Evolutionary conservation across 2,888 invertebrate genomes (phyloP), one percentile per base, ranked within the genome.

Genomic region (Anagyrus pseudococci): DNA sequence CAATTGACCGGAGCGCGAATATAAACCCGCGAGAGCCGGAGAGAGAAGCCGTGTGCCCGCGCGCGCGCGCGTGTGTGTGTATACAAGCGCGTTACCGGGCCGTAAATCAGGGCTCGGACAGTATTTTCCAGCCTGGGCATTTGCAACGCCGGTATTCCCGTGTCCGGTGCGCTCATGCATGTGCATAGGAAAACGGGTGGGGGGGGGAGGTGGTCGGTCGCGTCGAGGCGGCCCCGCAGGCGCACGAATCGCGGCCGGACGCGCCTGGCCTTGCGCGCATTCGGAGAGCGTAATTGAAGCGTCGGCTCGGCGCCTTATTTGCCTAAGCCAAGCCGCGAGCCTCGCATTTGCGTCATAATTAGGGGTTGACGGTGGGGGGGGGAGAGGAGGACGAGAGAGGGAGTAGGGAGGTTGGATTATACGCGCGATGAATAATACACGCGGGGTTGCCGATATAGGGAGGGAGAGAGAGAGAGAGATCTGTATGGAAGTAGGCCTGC

Each of bases 341-440:
- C 61, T 61, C 58, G 44, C 64, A 65, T 65, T 65, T 65, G 61
- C 61, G 61, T 65, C 54, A 55, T 61, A 65, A 65, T 65, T 65
- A 65, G 46, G 43, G 25, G 54, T n/a, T 44, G 29, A 49, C 40
- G 46, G 47, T 43, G 17, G 13, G 20, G 40, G 29, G 3, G 22
- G 17, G 37, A 22, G 50, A 17, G 44, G 20, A 49, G 55, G 46
- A 59, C 59, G 4, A 13, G 8, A 37, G 33, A n/a, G n/a, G n/a
- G n/a, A n/a, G n/a, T n/a, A n/a, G n/a, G 41, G 41, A 4, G 17
- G 15, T n/a, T 4, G 41, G 17, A 20, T 13, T 13, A 46, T 46
- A 20, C 8, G 8, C 23, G 46, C 4, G 8, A 61, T 65, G 61
- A 61, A 65, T 65, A 65, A 61, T 58, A 65, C 54, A 64, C 33